These are phyloP conservation scores for Leptarthrus brevirostris DNA, from an alignment of 2,888 invertebrate genomes.

Conservation along the genomic window DNA sequence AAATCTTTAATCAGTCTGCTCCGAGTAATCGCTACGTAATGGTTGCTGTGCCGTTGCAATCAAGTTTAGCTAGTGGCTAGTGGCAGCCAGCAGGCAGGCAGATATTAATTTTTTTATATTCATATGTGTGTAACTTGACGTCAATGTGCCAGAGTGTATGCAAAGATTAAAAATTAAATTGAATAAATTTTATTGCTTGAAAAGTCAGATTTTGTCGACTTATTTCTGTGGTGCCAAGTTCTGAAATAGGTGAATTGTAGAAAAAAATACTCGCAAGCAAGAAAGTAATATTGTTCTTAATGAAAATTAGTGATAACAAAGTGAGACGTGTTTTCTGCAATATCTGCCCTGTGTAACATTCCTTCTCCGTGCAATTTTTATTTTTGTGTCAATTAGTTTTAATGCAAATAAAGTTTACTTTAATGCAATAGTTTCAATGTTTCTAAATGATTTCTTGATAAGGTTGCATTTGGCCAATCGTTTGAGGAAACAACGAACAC, in stretches of 20 bases:
- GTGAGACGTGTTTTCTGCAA: neutral
- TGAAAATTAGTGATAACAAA: neutral
- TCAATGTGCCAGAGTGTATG: conserved; percentile 15
- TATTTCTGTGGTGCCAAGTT: conserved; percentile 13
- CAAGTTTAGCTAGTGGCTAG: conserved; percentile 5
- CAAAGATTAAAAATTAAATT: neutral
- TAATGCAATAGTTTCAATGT: conserved; percentile 26
- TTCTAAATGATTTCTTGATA: conserved; percentile 5
- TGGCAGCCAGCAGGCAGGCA: neutral
- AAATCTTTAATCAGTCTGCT: conserved; percentile 25
- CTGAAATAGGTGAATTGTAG: neutral
- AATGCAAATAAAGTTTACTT: conserved; percentile 3
- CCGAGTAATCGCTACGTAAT: conserved; percentile 2
- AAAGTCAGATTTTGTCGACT: conserved; percentile 16
- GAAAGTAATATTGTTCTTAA: neutral
- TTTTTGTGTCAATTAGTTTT: conserved; percentile 5
- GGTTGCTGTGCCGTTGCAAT: neutral
- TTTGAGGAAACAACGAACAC: conserved; percentile 26
- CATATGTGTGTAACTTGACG: neutral
- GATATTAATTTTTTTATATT: conserved; percentile 18
- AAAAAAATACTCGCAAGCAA: neutral
- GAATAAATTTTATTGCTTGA: neutral
- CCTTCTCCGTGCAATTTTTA: neutral
- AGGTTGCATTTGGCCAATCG: conserved; percentile 15
- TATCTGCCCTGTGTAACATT: neutral